Base-by-base conservation (phyloP, 2,113 vertebrate species). In the Myotis brandtii region DNA sequence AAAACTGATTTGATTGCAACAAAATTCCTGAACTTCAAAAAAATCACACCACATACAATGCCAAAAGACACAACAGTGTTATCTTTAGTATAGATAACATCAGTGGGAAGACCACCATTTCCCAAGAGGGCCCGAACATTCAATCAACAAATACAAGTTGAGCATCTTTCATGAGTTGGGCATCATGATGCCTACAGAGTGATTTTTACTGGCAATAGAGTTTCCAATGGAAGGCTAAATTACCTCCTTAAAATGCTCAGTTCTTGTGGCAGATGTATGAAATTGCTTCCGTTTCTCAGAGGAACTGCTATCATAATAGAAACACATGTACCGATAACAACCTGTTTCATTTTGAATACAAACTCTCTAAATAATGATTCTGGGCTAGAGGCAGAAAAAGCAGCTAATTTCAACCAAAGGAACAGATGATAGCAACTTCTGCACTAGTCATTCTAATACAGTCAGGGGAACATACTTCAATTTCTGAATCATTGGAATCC, bases 401-500 rank as follows among this genome's bases (percentile, higher is more conserved):
- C 43, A 80, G 13, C 43, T 86, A 85, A 86, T 59, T 93, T 83
- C 10, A 93, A 83, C 25, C 27, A 93, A 96, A 94, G 27, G 37
- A 89, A 82, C 8, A 96, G 12, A 91, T 96, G 56, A 86, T 18
- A 83, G 43, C 50, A 93, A 46, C 14, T 46, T 56, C 2, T 67
- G 18, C 50, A 75, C 34, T 70, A 25, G 7, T 25, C 8, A 67
- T 62, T 90, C 25, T 88, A 88, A 75, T 13, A 86, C 0, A 72
- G 43, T 27, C 37, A 86, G 20, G 46, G 66, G 30, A 56, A 94
- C 4, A 17, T 97, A 99, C 99, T 99, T 99, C 99, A 0, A 99
- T 98, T 94, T 99, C 99, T 0, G 99, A 99, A 98, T 99, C 99
- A 34, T 98, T 99, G 96, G 99, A 99, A 96, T 99, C 99, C 1